Conservation (phyloP, 2,113 vertebrate species). For the Thomomys bottae region DNA sequence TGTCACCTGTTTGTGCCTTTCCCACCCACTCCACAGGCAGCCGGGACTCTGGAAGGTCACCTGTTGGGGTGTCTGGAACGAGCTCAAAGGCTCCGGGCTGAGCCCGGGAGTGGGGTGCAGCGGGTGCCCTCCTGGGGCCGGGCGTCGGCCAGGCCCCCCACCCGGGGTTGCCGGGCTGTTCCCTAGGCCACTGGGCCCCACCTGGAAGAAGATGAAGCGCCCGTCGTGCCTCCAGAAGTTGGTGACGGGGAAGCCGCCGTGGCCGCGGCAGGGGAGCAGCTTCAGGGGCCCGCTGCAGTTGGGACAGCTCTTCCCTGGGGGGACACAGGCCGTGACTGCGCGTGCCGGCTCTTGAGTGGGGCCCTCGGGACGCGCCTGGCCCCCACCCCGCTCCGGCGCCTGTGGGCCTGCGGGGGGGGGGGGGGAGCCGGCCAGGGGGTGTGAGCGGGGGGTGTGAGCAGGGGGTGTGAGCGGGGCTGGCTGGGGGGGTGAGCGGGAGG, state of each 20-base stretch:
- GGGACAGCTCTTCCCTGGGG: conserved; percentile 86
- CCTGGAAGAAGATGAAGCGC: conserved; percentile 91
- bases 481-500: too few relatives aligned
- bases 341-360: too few relatives aligned
- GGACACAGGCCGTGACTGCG: too few relatives aligned
- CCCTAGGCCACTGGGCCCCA: conserved; percentile 40
- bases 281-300: conserved; percentile 86
- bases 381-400: too few relatives aligned
- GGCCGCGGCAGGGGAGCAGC: conserved; percentile 88
- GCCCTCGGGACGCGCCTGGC: too few relatives aligned
- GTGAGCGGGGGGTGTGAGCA: too few relatives aligned
- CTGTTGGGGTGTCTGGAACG: not conserved
- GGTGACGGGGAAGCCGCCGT: conserved; percentile 90
- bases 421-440: too few relatives aligned
- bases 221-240: conserved; percentile 92
- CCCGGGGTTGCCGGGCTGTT: not conserved
- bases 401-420: too few relatives aligned
- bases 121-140: too few relatives aligned
- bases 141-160: not conserved
- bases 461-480: too few relatives aligned
- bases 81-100: not conserved
- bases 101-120: too few relatives aligned
- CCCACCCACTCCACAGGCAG: not conserved
- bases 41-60: too few relatives aligned
- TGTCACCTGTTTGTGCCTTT: not conserved